Evolutionary conservation across 2,113 vertebrate species (phyloP), one percentile per base, ranked within the genome.

Genomic region (Probosciger aterrimus): DNA sequence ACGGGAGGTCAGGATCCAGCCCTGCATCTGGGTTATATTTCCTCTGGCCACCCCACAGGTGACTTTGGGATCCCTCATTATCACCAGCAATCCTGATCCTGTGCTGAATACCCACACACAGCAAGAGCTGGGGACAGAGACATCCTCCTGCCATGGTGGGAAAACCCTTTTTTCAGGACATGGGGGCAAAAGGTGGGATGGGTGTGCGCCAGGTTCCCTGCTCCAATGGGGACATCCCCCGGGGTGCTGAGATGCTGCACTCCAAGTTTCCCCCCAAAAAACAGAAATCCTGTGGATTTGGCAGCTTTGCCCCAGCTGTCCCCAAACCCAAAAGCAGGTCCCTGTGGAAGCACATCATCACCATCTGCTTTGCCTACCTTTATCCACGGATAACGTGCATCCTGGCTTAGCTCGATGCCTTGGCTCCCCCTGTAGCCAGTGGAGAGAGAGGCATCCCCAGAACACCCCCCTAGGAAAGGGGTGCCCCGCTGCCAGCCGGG

Each of bases 371-470:
- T 9, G 4, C 77, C 37, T 57, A 7, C 49, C 77, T 91, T 44
- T 31, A 12, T 11, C 14, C 68, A 0, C 0, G 68, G 49, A 77
- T 31, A 25, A 60, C 75, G 46, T 0, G 14, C 4, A 22, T 70
- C 91, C 33, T 6, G 4, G 43, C 44, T 25, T 33, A 78, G 94
- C 91, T 68, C 80, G 73, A 92, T 94, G 88, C 63, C 94, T 70
- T 96, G 94, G 95, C 96, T 97, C 96, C 92, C 95, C 95, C 96
- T 97, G 92, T 96, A 94, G 96, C 95, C 88, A 59, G 31, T 59
- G 86, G 46, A 35, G 86, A 92, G 94, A 88, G 76, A 96, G 88
- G 64, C 92, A 96, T 31, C 53, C 46, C 82, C 60, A 2, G 31
- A 11, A 19, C 31, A 19, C 31, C 24, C 18, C 8, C 31, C 4